These are phyloP conservation scores for Thaumetopoea pityocampa DNA, from an alignment of 1,140 invertebrate genomes.

Conservation along the genomic window DNA sequence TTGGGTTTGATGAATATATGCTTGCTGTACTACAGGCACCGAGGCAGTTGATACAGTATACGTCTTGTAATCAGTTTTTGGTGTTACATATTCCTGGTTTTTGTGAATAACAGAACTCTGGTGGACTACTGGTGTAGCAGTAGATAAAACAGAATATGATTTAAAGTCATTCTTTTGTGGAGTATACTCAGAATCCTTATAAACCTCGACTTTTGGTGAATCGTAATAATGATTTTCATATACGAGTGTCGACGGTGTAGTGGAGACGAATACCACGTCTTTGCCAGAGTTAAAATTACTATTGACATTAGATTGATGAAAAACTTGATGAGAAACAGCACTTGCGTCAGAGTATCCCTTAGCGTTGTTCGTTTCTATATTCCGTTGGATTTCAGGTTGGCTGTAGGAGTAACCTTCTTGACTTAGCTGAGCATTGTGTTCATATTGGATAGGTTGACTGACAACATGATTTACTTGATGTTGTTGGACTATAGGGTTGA, in stretches of 20 bases:
- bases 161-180: slow-evolving; percentile 47
- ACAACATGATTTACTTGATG: slow-evolving; percentile 36
- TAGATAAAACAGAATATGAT: slow-evolving; percentile 38
- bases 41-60: slow-evolving; percentile 2
- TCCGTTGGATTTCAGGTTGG: slow-evolving; percentile 55
- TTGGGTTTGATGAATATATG: slow-evolving; percentile 20
- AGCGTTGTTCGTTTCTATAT: slow-evolving; percentile 31
- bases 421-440: slow-evolving; percentile 27
- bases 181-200: slow-evolving; percentile 57
- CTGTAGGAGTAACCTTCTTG: slow-evolving; percentile 48
- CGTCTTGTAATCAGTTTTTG: slow-evolving; percentile 5
- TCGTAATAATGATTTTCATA: slow-evolving; percentile 64
- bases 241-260: slow-evolving; percentile 50
- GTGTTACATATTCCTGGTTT: slow-evolving; percentile 21
- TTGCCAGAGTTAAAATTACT: slow-evolving; percentile 34
- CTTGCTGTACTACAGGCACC: slow-evolving; percentile 3
- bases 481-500: slow-evolving; percentile 35
- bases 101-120: slow-evolving; percentile 27
- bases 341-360: slow-evolving; percentile 58
- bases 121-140: slow-evolving; percentile 35
- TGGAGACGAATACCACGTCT: slow-evolving; percentile 52
- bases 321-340: slow-evolving; percentile 59
- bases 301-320: slow-evolving; percentile 38
- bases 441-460: slow-evolving; percentile 35
- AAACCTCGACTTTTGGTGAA: slow-evolving; percentile 32